Evolutionary conservation across 2,797 vertebrate genomes (phyloP).

Genomic region (Carapus acus): DNA sequence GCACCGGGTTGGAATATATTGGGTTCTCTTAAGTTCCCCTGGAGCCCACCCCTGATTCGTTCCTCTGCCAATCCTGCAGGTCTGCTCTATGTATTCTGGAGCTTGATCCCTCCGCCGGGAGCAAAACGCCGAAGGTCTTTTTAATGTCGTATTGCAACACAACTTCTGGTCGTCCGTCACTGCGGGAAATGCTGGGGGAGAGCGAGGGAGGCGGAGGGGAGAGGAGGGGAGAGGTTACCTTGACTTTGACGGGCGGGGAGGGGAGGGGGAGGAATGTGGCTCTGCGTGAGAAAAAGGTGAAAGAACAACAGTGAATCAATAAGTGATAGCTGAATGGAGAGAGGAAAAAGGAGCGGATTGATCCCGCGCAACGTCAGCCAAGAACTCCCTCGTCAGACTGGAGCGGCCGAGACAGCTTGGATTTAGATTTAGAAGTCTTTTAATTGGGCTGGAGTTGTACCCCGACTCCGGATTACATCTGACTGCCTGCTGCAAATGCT

Average conservation of each 20-base stretch:
- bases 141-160: conserved; percentile 50
- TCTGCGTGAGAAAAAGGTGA: conserved; percentile 1
- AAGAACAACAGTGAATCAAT: conserved; percentile 33
- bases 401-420: conserved; percentile 59
- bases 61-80: conserved; percentile 55
- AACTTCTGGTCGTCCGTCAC: conserved; percentile 32
- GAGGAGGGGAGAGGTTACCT: conserved; percentile 3
- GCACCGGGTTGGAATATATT: conserved; percentile 45
- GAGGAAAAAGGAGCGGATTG: conserved; percentile 36
- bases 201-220: conserved; percentile 1
- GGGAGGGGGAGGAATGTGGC: background rate
- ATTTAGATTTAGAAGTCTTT: conserved; percentile 59
- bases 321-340: conserved; percentile 35
- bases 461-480: conserved; percentile 48
- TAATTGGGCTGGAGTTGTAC: conserved; percentile 56
- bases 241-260: too few species aligned
- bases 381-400: conserved; percentile 53
- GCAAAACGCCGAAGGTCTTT: conserved; percentile 48
- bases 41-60: conserved; percentile 48
- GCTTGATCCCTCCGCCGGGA: conserved; percentile 42
- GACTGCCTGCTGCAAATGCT: conserved; percentile 52
- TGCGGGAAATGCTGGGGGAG: conserved; percentile 23
- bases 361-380: conserved; percentile 52
- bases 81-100: conserved; percentile 63
- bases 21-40: conserved; percentile 49